Evolutionary conservation across 2,113 vertebrate genomes (phyloP).

Genomic region (Epinephelus lanceolatus): DNA sequence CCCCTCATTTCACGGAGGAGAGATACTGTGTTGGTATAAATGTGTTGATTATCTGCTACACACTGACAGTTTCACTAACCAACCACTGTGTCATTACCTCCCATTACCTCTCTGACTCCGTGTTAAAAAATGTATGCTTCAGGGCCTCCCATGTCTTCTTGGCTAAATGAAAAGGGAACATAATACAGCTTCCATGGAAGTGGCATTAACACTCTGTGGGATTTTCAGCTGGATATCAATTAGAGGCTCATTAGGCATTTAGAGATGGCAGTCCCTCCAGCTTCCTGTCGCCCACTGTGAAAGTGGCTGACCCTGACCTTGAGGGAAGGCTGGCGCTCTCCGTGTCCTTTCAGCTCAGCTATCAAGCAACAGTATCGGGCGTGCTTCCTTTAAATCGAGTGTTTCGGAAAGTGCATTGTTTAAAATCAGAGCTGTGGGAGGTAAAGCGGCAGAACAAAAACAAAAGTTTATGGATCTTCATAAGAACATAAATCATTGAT

Average conservation of each 20-base stretch:
- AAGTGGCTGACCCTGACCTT: constrained; percentile 65
- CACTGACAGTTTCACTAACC: background rate
- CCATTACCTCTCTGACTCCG: constrained; percentile 30
- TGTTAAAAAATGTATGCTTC: constrained; percentile 62
- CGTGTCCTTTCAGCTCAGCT: background rate
- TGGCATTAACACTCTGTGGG: constrained; percentile 67
- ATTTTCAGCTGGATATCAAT: constrained; percentile 80
- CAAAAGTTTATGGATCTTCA: background rate
- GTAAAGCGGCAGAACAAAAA: background rate
- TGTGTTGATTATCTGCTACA: background rate
- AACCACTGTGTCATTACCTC: constrained; percentile 39
- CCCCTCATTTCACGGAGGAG: background rate
- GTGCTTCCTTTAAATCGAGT: background rate
- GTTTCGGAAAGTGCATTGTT: constrained; percentile 5
- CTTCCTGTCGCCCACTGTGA: constrained; percentile 67
- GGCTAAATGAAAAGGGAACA: constrained; percentile 49
- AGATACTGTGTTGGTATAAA: background rate
- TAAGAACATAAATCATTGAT: background rate
- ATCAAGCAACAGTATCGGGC: background rate
- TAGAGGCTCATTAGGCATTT: constrained; percentile 78
- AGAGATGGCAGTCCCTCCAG: constrained; percentile 56
- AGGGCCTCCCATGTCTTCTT: constrained; percentile 53
- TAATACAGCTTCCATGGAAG: constrained; percentile 50
- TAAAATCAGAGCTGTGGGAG: background rate
- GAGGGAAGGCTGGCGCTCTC: constrained; percentile 31